phyloP scores from a whole-genome alignment of 2,888 invertebrate genomes.

The Thera britannica region DNA sequence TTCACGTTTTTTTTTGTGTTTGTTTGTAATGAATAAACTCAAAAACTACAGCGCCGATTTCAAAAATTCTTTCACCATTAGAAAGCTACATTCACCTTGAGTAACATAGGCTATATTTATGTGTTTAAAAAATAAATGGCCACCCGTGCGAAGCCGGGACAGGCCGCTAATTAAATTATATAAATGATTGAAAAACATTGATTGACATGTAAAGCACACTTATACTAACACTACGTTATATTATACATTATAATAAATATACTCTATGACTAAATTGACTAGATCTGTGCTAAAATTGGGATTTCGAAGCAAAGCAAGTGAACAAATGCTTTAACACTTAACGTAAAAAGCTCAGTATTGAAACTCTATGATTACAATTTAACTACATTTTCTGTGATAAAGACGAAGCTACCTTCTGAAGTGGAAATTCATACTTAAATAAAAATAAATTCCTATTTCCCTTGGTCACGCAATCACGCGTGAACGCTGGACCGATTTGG shows the following conservation, averaged over 20 bases:
- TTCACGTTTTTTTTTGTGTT: no score
- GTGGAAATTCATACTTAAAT: neutral
- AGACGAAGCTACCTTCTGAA: constrained; percentile 14
- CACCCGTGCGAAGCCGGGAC: no score
- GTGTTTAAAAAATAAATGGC: no score
- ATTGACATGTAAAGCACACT: constrained; percentile 33
- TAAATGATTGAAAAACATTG: constrained; percentile 32
- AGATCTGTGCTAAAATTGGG: constrained; percentile 60
- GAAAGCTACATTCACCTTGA: no score
- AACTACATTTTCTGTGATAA: constrained; percentile 24
- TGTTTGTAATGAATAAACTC: no score
- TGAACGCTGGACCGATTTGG: no score
- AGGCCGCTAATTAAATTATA: neutral
- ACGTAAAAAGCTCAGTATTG: constrained; percentile 48
- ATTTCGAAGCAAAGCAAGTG: constrained; percentile 55
- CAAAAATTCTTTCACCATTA: no score
- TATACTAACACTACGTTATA: constrained; percentile 32
- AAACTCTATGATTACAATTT: constrained; percentile 30
- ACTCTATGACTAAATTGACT: constrained; percentile 63
- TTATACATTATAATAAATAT: constrained; percentile 50
- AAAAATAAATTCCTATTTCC: no score
- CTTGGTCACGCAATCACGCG: no score
- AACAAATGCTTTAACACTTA: constrained; percentile 46
- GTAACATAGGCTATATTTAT: no score
- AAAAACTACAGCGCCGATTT: no score